Conservation (phyloP, 2,113 vertebrate genomes). For the Neolamprologus tretocephalus region DNA sequence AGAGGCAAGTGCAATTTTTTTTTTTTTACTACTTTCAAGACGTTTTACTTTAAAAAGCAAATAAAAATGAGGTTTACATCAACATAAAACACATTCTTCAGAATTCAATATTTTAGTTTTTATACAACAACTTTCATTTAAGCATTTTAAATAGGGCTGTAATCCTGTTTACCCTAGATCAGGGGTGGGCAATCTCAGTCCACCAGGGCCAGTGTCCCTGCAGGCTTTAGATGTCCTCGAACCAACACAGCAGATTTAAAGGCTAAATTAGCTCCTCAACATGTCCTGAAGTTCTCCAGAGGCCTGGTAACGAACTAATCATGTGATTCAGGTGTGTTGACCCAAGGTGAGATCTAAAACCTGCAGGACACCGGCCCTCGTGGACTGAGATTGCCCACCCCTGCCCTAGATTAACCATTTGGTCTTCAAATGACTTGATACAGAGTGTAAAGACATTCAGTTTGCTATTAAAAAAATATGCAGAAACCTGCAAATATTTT, state of each 20-base stretch:
- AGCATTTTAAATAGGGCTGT: neutral
- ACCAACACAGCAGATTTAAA: neutral
- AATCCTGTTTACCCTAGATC: neutral
- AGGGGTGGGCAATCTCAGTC: too few species aligned
- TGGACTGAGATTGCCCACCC: neutral
- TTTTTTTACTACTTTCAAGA: neutral
- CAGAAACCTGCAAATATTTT: neutral
- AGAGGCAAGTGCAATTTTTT: neutral
- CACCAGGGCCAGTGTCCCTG: fast-evolving
- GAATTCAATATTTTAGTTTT: neutral
- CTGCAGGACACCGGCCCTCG: neutral
- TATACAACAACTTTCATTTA: neutral
- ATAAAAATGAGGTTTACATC: neutral
- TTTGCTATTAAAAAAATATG: neutral
- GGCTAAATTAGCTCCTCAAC: neutral
- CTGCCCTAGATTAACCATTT: neutral
- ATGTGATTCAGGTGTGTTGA: neutral
- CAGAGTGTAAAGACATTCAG: neutral
- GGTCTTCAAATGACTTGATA: neutral
- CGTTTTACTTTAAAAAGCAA: neutral
- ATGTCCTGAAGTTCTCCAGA: neutral
- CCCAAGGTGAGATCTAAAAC: neutral
- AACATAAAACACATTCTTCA: neutral
- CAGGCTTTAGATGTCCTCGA: neutral
- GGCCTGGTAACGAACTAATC: neutral